These are phyloP conservation scores for Thaumatotibia leucotreta DNA, from an alignment of 1,140 invertebrate species.

Conservation along the genomic window DNA sequence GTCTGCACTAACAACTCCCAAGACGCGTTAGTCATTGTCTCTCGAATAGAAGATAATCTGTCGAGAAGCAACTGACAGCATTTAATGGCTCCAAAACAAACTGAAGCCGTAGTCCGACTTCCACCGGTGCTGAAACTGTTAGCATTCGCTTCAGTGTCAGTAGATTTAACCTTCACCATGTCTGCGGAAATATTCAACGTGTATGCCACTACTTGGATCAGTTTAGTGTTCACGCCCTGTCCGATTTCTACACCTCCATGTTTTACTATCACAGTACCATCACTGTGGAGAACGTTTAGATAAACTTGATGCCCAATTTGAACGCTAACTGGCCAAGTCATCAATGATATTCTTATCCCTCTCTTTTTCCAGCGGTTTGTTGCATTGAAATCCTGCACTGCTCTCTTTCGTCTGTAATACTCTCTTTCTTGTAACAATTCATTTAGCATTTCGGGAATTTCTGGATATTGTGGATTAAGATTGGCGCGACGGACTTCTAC, in stretches of 20 bases:
- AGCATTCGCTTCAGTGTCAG: conserved; percentile 48
- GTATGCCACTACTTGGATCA: conserved; percentile 84
- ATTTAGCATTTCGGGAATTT: conserved; percentile 33
- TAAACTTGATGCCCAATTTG: conserved; percentile 77
- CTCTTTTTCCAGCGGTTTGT: conserved; percentile 86
- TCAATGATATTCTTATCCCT: conserved; percentile 80
- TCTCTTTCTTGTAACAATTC: conserved; percentile 42
- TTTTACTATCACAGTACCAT: conserved; percentile 85
- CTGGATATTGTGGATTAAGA: conserved; percentile 49
- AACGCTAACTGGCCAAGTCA: conserved; percentile 78
- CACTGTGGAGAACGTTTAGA: conserved; percentile 83
- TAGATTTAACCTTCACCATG: conserved; percentile 83
- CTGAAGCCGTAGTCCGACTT: conserved; percentile 60
- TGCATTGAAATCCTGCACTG: conserved; percentile 80
- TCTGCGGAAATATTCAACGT: conserved; percentile 83
- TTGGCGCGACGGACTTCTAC: conserved; percentile 79
- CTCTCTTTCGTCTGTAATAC: conserved; percentile 74
- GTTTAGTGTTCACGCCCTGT: conserved; percentile 82
- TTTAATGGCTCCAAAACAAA: conserved; percentile 77
- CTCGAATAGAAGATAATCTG: conserved; percentile 79
- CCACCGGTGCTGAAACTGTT: conserved; percentile 80
- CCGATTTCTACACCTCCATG: conserved; percentile 90
- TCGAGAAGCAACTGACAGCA: conserved; percentile 79
- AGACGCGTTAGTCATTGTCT: conserved; percentile 73
- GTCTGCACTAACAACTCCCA: conserved; percentile 80